phyloP scores from a whole-genome alignment of 1,140 invertebrate species.

The Caerostris darwini region DNA sequence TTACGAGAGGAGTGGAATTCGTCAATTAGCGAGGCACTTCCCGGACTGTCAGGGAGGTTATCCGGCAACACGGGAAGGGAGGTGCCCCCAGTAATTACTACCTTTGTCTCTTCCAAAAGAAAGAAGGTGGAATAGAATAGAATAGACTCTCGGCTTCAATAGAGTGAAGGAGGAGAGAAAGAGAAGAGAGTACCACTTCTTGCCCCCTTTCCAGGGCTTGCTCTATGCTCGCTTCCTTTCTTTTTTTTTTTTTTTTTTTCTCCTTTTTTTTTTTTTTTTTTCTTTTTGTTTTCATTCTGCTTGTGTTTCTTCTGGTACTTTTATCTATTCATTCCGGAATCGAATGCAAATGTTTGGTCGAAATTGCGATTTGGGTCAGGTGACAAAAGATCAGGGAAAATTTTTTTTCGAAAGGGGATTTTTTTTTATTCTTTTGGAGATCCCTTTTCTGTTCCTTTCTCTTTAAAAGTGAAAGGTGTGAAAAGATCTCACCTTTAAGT shows the following conservation, averaged over 20 bases:
- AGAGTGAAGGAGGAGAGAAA: constrained; percentile 28
- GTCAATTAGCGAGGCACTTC: constrained; percentile 70
- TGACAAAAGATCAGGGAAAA: constrained; percentile 63
- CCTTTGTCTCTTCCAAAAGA: constrained; percentile 70
- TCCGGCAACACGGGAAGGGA: constrained; percentile 70
- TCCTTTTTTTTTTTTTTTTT: neutral
- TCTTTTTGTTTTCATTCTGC: neutral
- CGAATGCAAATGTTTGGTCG: constrained; percentile 71
- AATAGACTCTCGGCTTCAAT: constrained; percentile 67
- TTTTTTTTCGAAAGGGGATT: neutral
- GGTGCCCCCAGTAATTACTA: constrained; percentile 72
- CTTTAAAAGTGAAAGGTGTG: constrained; percentile 1
- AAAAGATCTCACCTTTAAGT: constrained; percentile 43
- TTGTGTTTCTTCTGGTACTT: constrained; percentile 8
- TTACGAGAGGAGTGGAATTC: constrained; percentile 10
- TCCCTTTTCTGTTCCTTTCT: neutral
- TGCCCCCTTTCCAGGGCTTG: neutral
- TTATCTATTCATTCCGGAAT: constrained; percentile 44
- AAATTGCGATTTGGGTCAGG: constrained; percentile 67
- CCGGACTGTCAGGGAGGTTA: constrained; percentile 71
- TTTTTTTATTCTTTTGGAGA: neutral
- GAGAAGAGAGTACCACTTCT: constrained; percentile 50
- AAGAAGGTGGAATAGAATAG: constrained; percentile 32
- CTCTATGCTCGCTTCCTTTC: neutral
- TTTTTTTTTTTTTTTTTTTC: neutral